These are phyloP conservation scores for Fratercula arctica DNA, from an alignment of 2,797 vertebrate species.

Conservation along the genomic window DNA sequence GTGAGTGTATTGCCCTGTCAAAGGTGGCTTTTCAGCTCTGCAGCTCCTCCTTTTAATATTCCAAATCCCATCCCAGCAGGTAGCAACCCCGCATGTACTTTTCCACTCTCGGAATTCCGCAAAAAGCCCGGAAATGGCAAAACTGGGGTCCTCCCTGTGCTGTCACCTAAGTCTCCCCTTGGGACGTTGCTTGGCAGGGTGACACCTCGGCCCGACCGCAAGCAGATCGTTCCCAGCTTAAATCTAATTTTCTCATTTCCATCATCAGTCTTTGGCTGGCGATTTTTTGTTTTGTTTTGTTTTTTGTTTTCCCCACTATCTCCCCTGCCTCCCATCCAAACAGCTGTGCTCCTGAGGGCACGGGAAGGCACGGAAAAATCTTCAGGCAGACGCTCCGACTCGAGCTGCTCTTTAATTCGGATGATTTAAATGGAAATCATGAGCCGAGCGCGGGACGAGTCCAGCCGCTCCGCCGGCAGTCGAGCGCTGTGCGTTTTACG, in stretches of 20 bases:
- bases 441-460: background rate
- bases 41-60: background rate
- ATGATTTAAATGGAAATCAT: conserved; percentile 39
- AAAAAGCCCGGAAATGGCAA: no score
- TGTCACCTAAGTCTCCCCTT: fast-evolving
- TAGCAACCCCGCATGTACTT: fast-evolving
- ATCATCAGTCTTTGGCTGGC: background rate
- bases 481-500: background rate
- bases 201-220: fast-evolving
- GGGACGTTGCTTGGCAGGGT: fast-evolving
- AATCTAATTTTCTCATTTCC: background rate
- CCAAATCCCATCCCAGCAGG: background rate
- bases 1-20: fast-evolving
- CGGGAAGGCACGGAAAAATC: background rate
- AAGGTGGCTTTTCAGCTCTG: background rate
- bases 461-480: background rate
- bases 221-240: background rate
- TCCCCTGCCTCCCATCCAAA: background rate
- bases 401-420: background rate
- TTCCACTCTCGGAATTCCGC: background rate
- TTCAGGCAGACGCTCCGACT: conserved; percentile 14
- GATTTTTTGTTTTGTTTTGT: background rate
- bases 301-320: background rate
- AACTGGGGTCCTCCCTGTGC: fast-evolving
- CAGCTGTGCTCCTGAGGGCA: background rate